These are phyloP conservation scores for Lepidurus couesii DNA, from an alignment of 1,140 invertebrate species.

Conservation along the genomic window DNA sequence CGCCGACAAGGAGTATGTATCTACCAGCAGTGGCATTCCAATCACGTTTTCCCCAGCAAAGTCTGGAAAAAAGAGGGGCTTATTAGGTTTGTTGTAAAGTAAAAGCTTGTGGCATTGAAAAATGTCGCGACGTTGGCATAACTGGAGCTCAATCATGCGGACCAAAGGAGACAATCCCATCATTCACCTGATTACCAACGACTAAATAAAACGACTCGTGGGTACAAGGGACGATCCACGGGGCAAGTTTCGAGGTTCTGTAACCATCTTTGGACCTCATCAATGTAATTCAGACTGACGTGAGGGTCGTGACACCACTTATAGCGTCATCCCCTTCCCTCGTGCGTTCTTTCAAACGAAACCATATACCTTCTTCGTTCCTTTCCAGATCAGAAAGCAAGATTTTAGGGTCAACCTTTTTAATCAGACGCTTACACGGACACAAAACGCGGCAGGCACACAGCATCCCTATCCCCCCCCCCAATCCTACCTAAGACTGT, in stretches of 20 bases:
- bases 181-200: slow-evolving; percentile 21
- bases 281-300: slow-evolving; percentile 2
- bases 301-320: slow-evolving; percentile 18
- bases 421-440: slow-evolving; percentile 7
- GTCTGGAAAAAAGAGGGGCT: background rate
- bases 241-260: background rate
- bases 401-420: slow-evolving; percentile 8
- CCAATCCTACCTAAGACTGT: background rate
- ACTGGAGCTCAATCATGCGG: slow-evolving; percentile 13
- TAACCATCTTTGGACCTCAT: background rate
- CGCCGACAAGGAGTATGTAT: background rate
- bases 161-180: slow-evolving; percentile 18
- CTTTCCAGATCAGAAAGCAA: slow-evolving; percentile 8
- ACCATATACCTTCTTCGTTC: background rate
- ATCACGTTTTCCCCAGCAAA: background rate
- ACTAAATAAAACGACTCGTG: background rate
- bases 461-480: background rate
- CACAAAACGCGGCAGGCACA: background rate
- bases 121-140: slow-evolving; percentile 21
- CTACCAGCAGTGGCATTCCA: background rate
- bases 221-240: background rate
- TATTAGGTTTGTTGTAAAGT: background rate
- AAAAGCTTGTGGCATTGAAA: background rate
- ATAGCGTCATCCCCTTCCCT: background rate
- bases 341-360: background rate